Percentiles rank a stretch among this genome's conserved stretches.
phyloP scores from a whole-genome alignment of 2,797 vertebrate genomes.

The Trachurus trachurus region DNA sequence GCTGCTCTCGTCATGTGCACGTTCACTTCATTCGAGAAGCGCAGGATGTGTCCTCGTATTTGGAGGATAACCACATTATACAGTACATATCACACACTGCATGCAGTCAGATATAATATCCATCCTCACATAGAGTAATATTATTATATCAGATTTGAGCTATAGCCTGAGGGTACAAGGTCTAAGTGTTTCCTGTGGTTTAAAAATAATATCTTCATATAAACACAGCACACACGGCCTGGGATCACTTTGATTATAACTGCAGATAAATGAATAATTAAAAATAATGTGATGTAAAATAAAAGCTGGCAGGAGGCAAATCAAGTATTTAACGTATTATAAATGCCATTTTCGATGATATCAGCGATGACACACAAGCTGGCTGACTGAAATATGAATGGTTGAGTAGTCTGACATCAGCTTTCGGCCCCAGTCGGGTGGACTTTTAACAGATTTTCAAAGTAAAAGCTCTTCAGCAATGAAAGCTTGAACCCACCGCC shows the following conservation, averaged over 20 bases:
- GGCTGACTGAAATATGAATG: too few relatives aligned
- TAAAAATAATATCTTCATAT: neutral
- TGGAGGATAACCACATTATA: neutral
- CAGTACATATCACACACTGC: neutral
- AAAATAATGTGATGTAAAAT: neutral
- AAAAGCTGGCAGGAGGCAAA: neutral
- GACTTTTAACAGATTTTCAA: too few relatives aligned
- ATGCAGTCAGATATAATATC: neutral
- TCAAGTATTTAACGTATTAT: too few relatives aligned
- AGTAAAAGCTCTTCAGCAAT: too few relatives aligned
- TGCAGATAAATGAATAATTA: neutral
- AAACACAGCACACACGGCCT: neutral
- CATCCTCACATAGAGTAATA: too few relatives aligned
- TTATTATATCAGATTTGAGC: neutral
- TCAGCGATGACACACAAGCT: neutral
- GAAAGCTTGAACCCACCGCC: too few relatives aligned
- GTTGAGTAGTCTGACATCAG: too few relatives aligned
- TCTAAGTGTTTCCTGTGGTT: neutral
- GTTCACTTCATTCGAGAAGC: neutral
- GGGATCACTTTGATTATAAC: neutral
- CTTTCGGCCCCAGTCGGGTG: too few relatives aligned
- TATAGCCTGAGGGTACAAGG: neutral
- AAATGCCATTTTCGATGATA: too few relatives aligned
- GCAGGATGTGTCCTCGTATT: neutral
- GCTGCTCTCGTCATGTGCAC: conserved; percentile 3